Percentiles rank a stretch among this genome's conserved stretches.
Conservation (phyloP, 2,797 vertebrate genomes). For the Danio albolineatus region DNA sequence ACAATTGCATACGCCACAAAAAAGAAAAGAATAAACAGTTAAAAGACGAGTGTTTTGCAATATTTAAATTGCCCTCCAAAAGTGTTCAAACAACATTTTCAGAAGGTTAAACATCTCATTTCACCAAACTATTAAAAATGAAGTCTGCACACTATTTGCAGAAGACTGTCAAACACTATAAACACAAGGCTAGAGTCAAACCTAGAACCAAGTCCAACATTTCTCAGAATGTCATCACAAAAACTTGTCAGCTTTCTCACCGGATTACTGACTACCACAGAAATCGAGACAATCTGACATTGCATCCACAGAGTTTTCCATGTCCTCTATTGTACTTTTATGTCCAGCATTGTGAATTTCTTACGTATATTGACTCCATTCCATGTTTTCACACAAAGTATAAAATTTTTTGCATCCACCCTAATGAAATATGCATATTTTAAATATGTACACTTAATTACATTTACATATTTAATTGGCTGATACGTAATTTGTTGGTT, state of each 20-base stretch:
- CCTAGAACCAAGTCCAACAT: background rate
- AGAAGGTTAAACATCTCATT: background rate
- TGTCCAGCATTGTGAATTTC: slow-evolving; percentile 14
- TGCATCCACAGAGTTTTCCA: background rate
- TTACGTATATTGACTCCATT: too few relatives aligned
- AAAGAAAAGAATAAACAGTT: background rate
- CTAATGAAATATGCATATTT: too few relatives aligned
- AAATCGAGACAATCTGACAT: slow-evolving; percentile 1
- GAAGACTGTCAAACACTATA: background rate
- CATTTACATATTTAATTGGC: too few relatives aligned
- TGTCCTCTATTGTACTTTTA: background rate
- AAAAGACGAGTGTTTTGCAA: too few relatives aligned
- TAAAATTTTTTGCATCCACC: too few relatives aligned
- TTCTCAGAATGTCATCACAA: background rate
- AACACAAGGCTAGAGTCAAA: background rate
- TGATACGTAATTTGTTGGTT: too few relatives aligned
- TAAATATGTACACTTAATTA: too few relatives aligned
- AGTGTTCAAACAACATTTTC: background rate
- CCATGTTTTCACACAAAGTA: too few relatives aligned
- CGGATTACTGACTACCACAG: background rate
- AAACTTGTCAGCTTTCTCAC: background rate
- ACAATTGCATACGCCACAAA: background rate
- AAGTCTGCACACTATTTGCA: background rate
- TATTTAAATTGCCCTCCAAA: background rate
- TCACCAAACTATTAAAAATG: background rate